Percentiles rank a stretch among this genome's conserved stretches.
Evolutionary conservation across 2,888 invertebrate species (phyloP).

Genomic region (Hemaris fuciformis): DNA sequence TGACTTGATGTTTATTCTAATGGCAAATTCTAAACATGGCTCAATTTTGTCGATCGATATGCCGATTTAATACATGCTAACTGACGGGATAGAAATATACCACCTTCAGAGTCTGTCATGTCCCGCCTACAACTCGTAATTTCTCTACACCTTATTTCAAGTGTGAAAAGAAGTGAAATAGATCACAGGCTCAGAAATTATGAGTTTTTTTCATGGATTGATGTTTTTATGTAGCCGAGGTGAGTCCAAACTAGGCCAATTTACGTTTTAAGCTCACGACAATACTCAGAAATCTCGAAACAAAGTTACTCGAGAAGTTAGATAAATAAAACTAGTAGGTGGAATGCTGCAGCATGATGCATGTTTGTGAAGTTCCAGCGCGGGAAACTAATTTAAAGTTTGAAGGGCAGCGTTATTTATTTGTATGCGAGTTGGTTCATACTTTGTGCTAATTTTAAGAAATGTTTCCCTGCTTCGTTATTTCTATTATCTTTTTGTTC

Average conservation of each 20-base stretch:
- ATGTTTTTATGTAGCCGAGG: too few species aligned
- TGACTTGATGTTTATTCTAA: too few species aligned
- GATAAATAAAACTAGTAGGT: conserved; percentile 36
- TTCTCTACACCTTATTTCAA: too few species aligned
- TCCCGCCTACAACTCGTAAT: too few species aligned
- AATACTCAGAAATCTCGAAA: conserved; percentile 13
- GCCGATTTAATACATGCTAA: too few species aligned
- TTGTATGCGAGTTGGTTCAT: conserved; percentile 26
- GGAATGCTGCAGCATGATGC: conserved; percentile 44
- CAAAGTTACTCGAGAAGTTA: conserved; percentile 23
- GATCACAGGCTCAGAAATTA: too few species aligned
- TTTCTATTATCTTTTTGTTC: conserved; percentile 19
- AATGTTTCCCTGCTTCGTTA: conserved; percentile 28
- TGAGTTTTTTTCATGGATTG: too few species aligned
- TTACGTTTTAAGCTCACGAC: neutral
- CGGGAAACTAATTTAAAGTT: conserved; percentile 59
- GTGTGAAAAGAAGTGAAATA: too few species aligned
- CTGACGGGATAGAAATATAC: too few species aligned
- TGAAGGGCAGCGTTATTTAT: conserved; percentile 47
- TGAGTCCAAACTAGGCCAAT: neutral
- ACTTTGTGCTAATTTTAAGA: conserved; percentile 28
- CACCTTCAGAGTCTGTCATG: too few species aligned
- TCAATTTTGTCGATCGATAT: too few species aligned
- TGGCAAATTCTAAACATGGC: too few species aligned
- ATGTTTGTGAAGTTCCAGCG: conserved; percentile 39